These are phyloP conservation scores for Acleris emargana DNA, from an alignment of 2,888 invertebrate genomes.

Conservation along the genomic window DNA sequence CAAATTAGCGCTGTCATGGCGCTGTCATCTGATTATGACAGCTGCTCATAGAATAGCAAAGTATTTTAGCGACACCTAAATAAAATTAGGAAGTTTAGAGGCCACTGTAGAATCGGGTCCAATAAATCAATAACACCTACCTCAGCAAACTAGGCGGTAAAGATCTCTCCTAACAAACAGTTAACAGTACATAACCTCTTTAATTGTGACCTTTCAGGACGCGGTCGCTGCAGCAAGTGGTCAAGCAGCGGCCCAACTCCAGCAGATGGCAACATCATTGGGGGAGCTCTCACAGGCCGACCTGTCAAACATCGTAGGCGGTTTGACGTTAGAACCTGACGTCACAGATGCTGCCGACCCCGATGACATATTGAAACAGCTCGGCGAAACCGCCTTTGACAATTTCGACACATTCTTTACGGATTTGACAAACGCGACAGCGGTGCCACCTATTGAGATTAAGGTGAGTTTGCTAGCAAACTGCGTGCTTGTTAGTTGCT, in stretches of 20 bases:
- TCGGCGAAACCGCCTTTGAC: slow-evolving; percentile 93
- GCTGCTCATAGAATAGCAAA: too few species aligned
- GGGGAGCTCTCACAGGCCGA: slow-evolving; percentile 90
- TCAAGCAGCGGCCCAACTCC: slow-evolving; percentile 79
- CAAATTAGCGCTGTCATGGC: too few species aligned
- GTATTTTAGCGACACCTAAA: too few species aligned
- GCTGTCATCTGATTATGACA: too few species aligned
- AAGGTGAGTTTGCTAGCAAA: slow-evolving; percentile 78
- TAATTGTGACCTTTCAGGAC: slow-evolving; percentile 76
- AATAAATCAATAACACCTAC: too few species aligned
- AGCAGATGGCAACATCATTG: slow-evolving; percentile 80
- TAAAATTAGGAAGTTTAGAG: too few species aligned
- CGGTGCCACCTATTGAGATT: slow-evolving; percentile 85
- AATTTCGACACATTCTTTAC: slow-evolving; percentile 92
- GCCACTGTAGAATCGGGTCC: too few species aligned
- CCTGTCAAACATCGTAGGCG: slow-evolving; percentile 86
- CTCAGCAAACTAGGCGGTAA: too few species aligned
- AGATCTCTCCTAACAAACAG: too few species aligned
- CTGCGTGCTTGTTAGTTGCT: not conserved
- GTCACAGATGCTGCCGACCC: slow-evolving; percentile 83
- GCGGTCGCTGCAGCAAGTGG: slow-evolving; percentile 84
- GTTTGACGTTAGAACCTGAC: slow-evolving; percentile 79
- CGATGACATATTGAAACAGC: slow-evolving; percentile 91
- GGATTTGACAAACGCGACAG: slow-evolving; percentile 88
- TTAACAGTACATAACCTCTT: not conserved